Base-by-base conservation (phyloP, 92 coral and sea anemone species). In the Porites lobata region DNA sequence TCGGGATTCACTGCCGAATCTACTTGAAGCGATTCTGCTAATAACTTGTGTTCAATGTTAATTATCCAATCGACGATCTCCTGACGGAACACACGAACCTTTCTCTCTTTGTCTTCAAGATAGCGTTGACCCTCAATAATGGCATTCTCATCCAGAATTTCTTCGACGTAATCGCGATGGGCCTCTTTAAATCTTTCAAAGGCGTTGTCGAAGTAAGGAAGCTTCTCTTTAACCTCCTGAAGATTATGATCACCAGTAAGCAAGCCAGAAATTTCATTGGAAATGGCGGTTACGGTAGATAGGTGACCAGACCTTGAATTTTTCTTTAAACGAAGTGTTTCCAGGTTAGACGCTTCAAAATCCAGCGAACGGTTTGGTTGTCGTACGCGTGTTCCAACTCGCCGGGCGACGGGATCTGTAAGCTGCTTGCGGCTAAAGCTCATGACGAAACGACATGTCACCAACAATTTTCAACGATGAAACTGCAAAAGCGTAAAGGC, bases 181-280 rank as follows among this genome's bases (percentile, higher is more conserved):
- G 65, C 75, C 32, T 29, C 32, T 29, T 29, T 29, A 29, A 29
- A 29, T 2, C 32, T 29, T 29, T 29, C 32, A 29, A 18, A 58
- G 73, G 59, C 50, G 18, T 32, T 72, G 38, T 65, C 32, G 7
- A 51, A 2, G 62, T 64, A 50, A 10, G 5, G 15, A 22, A 75
- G 19, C 24, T 85, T 75, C 32, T 76, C 83, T 54, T 67, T 65
- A 2, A 85, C 89, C 26, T 61, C 75, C 51, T 85, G 75, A 24
- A 66, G 47, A 65, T 85, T 85, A 6, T 52, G 50, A 38, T 58
- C 80, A 53, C 76, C 89, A 4, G 74, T 7, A 32, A 85, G 24
- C 57, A 85, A 21, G 22, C 22, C 22, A 21, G 22, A 21, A 21
- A 21, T 21, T 21, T 21, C 22, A 21, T 21, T 21, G 22, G 22